Evolutionary conservation across 2,888 invertebrate genomes (phyloP).

Genomic region (Eupithecia insigniata): DNA sequence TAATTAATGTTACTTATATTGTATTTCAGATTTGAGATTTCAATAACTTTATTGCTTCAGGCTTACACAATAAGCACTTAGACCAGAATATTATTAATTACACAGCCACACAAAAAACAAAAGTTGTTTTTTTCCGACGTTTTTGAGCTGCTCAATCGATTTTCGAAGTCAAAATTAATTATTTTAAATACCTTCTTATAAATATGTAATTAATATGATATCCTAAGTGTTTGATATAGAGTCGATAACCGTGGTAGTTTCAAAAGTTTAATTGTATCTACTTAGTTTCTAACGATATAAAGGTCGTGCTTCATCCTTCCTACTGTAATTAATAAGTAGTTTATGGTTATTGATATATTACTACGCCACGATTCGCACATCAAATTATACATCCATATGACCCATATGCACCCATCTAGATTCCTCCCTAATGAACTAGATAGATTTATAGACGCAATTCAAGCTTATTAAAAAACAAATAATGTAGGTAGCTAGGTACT

Average conservation of each 20-base stretch:
- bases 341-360: conserved; percentile 11
- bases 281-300: not conserved
- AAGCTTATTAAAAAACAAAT: not conserved
- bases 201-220: not conserved
- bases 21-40: too few species aligned
- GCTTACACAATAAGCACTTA: too few species aligned
- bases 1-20: too few species aligned
- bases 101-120: too few species aligned
- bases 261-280: not conserved
- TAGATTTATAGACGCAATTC: not conserved
- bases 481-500: too few species aligned
- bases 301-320: conserved; percentile 15
- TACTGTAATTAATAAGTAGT: conserved; percentile 14
- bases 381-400: not conserved
- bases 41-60: too few species aligned
- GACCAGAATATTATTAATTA: too few species aligned
- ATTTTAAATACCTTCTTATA: not conserved
- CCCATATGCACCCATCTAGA: conserved; percentile 5
- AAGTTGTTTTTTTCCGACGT: too few species aligned
- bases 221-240: not conserved
- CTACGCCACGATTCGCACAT: not conserved
- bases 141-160: too few species aligned
- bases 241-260: not conserved
- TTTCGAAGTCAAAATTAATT: too few species aligned
- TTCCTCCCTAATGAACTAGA: not conserved